Evolutionary conservation across 2,113 vertebrate species (phyloP).

Genomic region (Butorides virescens): DNA sequence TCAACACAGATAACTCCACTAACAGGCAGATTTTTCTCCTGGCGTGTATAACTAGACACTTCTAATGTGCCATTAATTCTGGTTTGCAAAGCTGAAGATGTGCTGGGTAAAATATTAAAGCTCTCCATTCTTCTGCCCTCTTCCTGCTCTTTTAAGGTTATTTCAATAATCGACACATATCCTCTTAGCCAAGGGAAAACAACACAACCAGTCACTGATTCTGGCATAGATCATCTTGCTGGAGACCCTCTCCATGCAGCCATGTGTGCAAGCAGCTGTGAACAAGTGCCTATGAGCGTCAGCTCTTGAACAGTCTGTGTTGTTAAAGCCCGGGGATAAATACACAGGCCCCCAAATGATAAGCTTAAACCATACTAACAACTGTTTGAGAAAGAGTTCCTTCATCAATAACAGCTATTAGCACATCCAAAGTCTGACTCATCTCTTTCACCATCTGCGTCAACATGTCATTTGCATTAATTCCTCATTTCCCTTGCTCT

Average conservation of each 20-base stretch:
- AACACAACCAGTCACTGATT: neutral
- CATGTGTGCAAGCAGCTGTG: neutral
- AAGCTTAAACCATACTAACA: constrained; percentile 1
- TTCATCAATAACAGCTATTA: constrained; percentile 21
- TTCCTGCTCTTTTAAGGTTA: neutral
- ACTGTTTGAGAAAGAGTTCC: neutral
- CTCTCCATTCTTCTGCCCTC: neutral
- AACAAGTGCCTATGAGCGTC: neutral
- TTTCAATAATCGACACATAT: neutral
- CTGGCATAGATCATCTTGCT: neutral
- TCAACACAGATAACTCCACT: neutral
- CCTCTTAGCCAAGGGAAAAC: neutral
- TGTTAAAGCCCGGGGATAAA: constrained; percentile 11
- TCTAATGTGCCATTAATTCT: neutral
- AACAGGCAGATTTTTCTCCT: neutral
- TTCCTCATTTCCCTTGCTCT: neutral
- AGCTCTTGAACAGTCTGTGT: constrained; percentile 10
- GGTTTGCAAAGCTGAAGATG: neutral
- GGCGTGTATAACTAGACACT: neutral
- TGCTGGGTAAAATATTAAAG: neutral
- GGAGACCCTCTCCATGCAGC: neutral
- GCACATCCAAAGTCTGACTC: neutral
- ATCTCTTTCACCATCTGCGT: neutral
- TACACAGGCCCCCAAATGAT: neutral
- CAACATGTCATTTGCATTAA: neutral